phyloP scores from a whole-genome alignment of 2,797 vertebrate species.

The Pelodytes ibericus region DNA sequence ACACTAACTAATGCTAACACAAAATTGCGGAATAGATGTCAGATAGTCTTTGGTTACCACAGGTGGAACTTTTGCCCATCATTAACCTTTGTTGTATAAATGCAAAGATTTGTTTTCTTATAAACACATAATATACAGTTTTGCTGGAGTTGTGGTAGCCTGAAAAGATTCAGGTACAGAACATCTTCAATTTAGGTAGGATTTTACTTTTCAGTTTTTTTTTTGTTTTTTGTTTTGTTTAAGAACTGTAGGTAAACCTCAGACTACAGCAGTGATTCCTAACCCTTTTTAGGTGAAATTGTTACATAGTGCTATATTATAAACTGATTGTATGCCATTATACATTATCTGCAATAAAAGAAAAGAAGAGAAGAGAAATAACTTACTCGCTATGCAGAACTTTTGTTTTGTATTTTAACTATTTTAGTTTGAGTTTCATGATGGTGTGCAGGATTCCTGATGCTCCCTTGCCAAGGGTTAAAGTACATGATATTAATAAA shows the following conservation, averaged over 20 bases:
- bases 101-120: neutral
- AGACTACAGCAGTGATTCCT: neutral
- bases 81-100: slow-evolving; percentile 7
- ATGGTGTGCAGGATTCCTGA: too few species aligned
- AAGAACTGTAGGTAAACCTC: neutral
- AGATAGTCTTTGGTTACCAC: slow-evolving; percentile 29
- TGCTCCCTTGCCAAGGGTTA: too few species aligned
- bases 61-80: neutral
- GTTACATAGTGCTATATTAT: too few species aligned
- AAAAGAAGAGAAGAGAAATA: too few species aligned
- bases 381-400: too few species aligned
- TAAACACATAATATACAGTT: neutral
- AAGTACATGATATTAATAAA: too few species aligned
- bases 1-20: neutral
- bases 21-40: slow-evolving; percentile 1
- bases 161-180: neutral
- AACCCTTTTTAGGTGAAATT: neutral
- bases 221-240: too few species aligned
- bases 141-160: slow-evolving; percentile 2
- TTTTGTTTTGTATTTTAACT: too few species aligned
- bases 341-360: too few species aligned
- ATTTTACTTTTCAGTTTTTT: too few species aligned
- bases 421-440: too few species aligned
- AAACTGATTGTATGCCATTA: too few species aligned
- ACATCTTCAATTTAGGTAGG: neutral